Evolutionary conservation across 2,113 vertebrate species (phyloP).

Genomic region (Todiramphus saurophagus): DNA sequence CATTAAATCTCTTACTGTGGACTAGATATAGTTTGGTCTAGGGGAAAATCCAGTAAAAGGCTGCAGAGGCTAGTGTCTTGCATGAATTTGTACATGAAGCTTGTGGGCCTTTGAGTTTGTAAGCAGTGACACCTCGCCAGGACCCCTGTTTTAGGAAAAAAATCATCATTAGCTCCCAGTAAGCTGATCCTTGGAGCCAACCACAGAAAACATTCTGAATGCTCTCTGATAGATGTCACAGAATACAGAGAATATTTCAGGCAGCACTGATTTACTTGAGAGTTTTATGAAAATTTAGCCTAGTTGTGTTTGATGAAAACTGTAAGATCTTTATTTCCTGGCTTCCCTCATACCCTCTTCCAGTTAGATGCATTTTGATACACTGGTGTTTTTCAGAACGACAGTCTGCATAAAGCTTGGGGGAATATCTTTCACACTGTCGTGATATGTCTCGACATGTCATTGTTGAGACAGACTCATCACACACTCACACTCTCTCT

Average conservation of each 20-base stretch:
- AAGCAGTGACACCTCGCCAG: not conserved
- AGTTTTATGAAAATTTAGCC: not conserved
- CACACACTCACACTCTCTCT: no score
- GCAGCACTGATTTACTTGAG: not conserved
- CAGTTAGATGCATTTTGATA: not conserved
- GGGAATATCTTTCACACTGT: not conserved
- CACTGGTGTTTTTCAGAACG: not conserved
- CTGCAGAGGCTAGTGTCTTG: not conserved
- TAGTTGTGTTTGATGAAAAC: not conserved
- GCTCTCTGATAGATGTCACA: not conserved
- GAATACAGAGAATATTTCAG: not conserved
- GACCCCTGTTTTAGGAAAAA: not conserved
- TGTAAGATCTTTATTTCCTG: not conserved
- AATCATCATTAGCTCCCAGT: not conserved
- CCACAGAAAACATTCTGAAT: not conserved
- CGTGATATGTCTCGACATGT: no score
- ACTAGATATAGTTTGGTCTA: not conserved
- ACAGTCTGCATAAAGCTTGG: not conserved
- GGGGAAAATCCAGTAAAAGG: not conserved
- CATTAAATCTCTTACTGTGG: not conserved
- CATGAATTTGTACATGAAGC: not conserved
- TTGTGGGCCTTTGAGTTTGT: not conserved
- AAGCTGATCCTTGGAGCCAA: not conserved
- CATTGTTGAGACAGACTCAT: no score
- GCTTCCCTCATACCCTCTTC: not conserved